Base-by-base conservation (phyloP, 2,888 invertebrate species). In the Nasonovia ribisnigri region DNA sequence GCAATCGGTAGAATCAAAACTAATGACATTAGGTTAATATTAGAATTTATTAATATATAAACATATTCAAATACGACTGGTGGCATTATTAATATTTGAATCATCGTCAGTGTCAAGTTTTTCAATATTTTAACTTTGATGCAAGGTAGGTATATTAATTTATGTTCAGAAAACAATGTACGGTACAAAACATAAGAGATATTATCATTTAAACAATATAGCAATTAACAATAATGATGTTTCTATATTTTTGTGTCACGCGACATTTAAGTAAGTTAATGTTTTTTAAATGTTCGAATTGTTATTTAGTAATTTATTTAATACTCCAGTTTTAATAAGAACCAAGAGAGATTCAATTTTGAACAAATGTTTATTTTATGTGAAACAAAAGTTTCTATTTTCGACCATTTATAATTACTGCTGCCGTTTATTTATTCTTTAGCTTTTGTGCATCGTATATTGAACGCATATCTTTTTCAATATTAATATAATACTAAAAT, bases 341-440 rank as follows among this genome's bases (percentile, higher is more conserved):
- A 36, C 8, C 77, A 20, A 77, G 36, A 77, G 36, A 77, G 20
- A 36, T 77, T 20, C 11, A 77, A 77, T 36, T 77, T 36, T 36
- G 6, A 42, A 20, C 20, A 77, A 86, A 86, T 88, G 48, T 92
- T 92, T 87, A 88, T 92, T 88, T 92, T 67, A 51, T 67, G 42
- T 0, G 51, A 42, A 87, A 92, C 67, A 92, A 88, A 67, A 87
- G 92, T 92, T 87, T 48, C 48, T 67, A 48, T 87, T 92, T 92
- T n/a, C 16, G 87, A 42, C 42, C 67, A 36, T 88, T 88, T 51
- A 77, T 77, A 92, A 92, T 92, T 92, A 92, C 42, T 42, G 20
- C 92, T 10, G 48, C 36, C 46, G 24, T 92, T 92, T 92, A 46
- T 92, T 91, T 87, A 48, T 86, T 86, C 48, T 57, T 92, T 86